Evolutionary conservation across 2,888 invertebrate species (phyloP), one percentile per base, ranked within the genome.

Genomic region (Blastobasis lacticolella): DNA sequence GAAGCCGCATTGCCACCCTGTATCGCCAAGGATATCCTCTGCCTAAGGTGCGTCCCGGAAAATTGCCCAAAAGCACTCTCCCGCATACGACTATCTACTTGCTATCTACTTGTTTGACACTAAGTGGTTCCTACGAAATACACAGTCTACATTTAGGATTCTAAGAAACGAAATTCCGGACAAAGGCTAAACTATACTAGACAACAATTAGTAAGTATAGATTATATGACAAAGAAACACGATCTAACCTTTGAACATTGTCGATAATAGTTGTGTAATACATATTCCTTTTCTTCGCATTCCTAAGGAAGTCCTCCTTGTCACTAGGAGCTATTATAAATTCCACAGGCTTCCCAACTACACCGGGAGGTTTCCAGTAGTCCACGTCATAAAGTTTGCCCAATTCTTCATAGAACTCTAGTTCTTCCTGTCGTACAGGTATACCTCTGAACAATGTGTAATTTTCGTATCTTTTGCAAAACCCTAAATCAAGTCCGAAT

Each of bases 341-440:
- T 5, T 86, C 83, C 0, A 79, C 68, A 0, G 80, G 73, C 49
- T 57, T 74, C 9, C 69, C 52, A 1, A 78, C 4, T 0, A 49
- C 0, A 0, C 76, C 75, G 0, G 84, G 79, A 0, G 53, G 49
- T 37, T 71, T 74, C 87, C 87, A 87, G 52, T 64, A 80, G 42
- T 76, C 72, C 0, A 76, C 69, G 38, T 73, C 64, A 49, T 66
- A 71, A 0, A 48, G 9, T 0, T 55, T 23, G 4, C 54, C 63
- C 1, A 85, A 40, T 48, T 73, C 72, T 2, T 51, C 54, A n/a
- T 79, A 70, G 53, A 73, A 87, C 0, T 59, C 46, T 51, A 86
- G 57, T 49, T 86, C 74, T 0, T 52, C 45, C 0, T 67, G 53
- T 1, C 55, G 67, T 0, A 66, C 58, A 0, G 86, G 84, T 36